A percentile compares a stretch with the other conserved stretches of the same genome.
phyloP scores from a whole-genome alignment of 2,113 vertebrate species.

The Otolemur garnettii region DNA sequence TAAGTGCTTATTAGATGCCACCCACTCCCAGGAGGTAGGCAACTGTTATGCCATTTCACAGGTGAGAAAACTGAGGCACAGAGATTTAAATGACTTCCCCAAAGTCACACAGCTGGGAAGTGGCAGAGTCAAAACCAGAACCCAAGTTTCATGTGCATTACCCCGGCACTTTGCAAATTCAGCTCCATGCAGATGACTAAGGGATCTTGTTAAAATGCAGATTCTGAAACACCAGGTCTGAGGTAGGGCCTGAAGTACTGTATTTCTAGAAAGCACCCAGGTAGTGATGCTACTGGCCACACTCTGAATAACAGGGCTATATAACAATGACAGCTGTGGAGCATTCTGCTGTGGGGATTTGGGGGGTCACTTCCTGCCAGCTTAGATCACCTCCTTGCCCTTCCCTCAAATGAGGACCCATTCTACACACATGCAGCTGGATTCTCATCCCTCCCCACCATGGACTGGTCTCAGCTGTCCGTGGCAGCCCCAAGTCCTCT shows the following conservation, averaged over 20 bases:
- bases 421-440: not conserved
- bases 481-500: too few relatives aligned
- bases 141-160: not conserved
- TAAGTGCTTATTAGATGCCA: not conserved
- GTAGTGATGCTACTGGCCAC: fast-evolving
- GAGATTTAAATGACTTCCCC: not conserved
- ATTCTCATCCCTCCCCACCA: not conserved
- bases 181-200: fast-evolving
- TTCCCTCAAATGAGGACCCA: not conserved
- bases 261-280: not conserved
- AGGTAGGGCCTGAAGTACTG: not conserved
- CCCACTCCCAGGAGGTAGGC: not conserved
- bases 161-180: not conserved
- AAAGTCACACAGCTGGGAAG: not conserved
- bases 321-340: fast-evolving
- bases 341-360: too few relatives aligned
- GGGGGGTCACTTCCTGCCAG: not conserved
- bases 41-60: not conserved
- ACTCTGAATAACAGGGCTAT: too few relatives aligned
- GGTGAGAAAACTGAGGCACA: not conserved
- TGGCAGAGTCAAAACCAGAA: not conserved
- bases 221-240: not conserved
- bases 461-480: too few relatives aligned
- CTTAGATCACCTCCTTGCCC: not conserved
- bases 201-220: not conserved